Evolutionary conservation across 1,140 invertebrate species (phyloP).

Genomic region (Anoplophora glabripennis): DNA sequence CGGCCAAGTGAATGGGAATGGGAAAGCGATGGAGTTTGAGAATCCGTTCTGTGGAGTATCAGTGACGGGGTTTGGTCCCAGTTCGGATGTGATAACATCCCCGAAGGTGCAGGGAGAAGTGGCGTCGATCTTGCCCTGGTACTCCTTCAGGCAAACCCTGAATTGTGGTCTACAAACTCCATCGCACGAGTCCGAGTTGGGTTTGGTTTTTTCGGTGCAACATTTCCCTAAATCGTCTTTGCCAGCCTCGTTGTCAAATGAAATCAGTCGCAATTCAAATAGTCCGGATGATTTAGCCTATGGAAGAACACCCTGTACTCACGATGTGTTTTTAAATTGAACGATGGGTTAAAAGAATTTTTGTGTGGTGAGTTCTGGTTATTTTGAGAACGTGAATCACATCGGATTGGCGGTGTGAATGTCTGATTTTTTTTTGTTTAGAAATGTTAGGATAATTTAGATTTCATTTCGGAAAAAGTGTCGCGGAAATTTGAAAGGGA

Average conservation of each 20-base stretch:
- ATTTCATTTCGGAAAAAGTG: too few relatives aligned
- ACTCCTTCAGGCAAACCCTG: conserved; percentile 91
- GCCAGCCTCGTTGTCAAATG: conserved; percentile 84
- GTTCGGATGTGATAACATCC: conserved; percentile 79
- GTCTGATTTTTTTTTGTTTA: background rate
- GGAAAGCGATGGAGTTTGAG: conserved; percentile 80
- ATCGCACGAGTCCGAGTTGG: conserved; percentile 68
- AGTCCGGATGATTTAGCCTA: conserved; percentile 79
- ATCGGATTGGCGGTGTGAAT: background rate
- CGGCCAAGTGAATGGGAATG: conserved; percentile 91
- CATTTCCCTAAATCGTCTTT: conserved; percentile 83
- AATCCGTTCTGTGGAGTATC: conserved; percentile 64
- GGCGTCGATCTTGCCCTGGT: conserved; percentile 87
- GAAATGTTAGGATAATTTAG: too few relatives aligned
- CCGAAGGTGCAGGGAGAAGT: conserved; percentile 88
- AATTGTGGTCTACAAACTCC: conserved; percentile 83
- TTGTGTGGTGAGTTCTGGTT: conserved; percentile 8
- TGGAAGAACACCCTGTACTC: conserved; percentile 35
- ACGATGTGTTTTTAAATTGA: conserved; percentile 13
- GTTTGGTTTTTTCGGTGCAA: conserved; percentile 68
- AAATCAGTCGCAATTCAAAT: conserved; percentile 87
- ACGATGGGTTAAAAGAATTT: too few relatives aligned
- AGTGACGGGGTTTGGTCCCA: conserved; percentile 74
- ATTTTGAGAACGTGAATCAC: conserved; percentile 22
- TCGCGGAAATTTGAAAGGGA: too few relatives aligned